phyloP scores from a whole-genome alignment of 2,888 invertebrate genomes.

The Sisyra terminalis region DNA sequence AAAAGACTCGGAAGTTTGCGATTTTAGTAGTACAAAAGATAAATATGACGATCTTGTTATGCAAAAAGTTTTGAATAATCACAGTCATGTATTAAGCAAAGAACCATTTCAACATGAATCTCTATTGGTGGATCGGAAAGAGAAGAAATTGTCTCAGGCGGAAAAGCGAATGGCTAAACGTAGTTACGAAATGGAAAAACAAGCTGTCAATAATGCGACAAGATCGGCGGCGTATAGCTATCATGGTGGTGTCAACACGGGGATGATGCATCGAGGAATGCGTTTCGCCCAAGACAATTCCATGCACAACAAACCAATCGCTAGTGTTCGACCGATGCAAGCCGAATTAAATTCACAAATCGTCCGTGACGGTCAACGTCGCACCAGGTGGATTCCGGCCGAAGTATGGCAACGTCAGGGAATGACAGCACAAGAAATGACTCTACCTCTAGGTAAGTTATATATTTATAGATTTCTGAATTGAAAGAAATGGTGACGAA shows the following conservation, averaged over 20 bases:
- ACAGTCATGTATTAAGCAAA: constrained; percentile 49
- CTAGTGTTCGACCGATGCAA: constrained; percentile 70
- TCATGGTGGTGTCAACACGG: constrained; percentile 19
- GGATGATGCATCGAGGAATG: constrained; percentile 2
- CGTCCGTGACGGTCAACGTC: constrained; percentile 20
- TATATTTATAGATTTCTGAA: no score
- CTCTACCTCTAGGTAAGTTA: constrained; percentile 59
- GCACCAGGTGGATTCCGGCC: constrained; percentile 61
- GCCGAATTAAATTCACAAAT: constrained; percentile 24
- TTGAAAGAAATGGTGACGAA: background rate
- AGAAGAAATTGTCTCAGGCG: constrained; percentile 82
- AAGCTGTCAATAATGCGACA: constrained; percentile 46
- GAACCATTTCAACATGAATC: constrained; percentile 95
- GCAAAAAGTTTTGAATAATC: constrained; percentile 48
- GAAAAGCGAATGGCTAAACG: constrained; percentile 88
- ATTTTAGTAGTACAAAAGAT: constrained; percentile 51
- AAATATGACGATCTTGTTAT: constrained; percentile 71
- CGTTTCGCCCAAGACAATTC: constrained; percentile 12
- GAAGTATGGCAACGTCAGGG: constrained; percentile 87
- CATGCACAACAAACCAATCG: constrained; percentile 46
- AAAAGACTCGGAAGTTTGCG: constrained; percentile 61
- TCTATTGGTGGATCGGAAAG: constrained; percentile 82
- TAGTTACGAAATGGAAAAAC: constrained; percentile 87
- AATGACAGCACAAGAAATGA: constrained; percentile 91
- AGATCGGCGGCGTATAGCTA: constrained; percentile 31